Base-by-base conservation (phyloP, 2,797 vertebrate species). In the Ambastaia sidthimunki region DNA sequence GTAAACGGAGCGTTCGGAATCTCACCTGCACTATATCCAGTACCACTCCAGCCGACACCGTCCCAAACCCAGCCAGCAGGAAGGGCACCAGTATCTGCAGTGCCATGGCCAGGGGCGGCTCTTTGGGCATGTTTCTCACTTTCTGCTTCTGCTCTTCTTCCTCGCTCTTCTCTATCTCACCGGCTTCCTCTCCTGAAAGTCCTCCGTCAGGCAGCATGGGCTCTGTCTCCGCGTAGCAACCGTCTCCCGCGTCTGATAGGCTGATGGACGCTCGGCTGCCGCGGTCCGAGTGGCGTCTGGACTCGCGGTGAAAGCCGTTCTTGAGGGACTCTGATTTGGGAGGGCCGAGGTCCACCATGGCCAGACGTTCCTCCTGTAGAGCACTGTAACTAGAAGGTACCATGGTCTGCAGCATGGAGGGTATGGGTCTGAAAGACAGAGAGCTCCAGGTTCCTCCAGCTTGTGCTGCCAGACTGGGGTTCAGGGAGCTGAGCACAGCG, bases 31-130 rank as follows among this genome's bases (percentile, higher is more conserved):
- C 97, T 76, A 99, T 90, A 82, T 99, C 97, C 86, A 99, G 92
- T 87, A 98, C 97, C 95, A 99, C 98, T 76, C 98, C 98, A 12
- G 97, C 98, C 0, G 97, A 98, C 48, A 99, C 97, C 0, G 97
- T 99, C 81, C 98, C 98, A 83, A 99, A 99, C 1, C 98, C 97
- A 1, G 98, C 97, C 0, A 99, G 91, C 82, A 99, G 87, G 87
- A 99, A 99, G 0, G 98, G 98, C 85, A 99, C 87, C 0, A 98
- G 87, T 70, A 99, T 99, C 86, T 99, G 98, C 82, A 99, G 76
- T 0, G 94, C 95, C 97, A 99, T 99, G 77, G 94, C 90, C 47
- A 97, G 90, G 0, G 91, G 95, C 0, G 97, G 96, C 85, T 99
- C 97, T 87, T 96, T 98, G n/a, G 96, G 96, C 80, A 95, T 92